Base-by-base conservation (phyloP, 1,140 invertebrate genomes). In the Heliconius hermathena region DNA sequence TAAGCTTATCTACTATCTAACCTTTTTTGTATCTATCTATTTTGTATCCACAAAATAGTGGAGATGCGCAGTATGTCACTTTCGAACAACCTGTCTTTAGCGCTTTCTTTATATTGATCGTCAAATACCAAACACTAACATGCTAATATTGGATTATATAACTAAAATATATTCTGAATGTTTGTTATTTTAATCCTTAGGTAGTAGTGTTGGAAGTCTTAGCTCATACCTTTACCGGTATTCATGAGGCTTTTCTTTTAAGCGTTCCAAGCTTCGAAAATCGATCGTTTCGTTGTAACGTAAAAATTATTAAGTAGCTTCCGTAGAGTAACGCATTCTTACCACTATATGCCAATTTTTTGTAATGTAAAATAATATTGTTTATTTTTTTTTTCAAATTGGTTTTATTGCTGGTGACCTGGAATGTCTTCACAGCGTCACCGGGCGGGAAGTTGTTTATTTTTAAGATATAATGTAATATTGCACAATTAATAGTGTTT, bases 131-230 rank as follows among this genome's bases (percentile, higher is more conserved):
- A 13, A 66, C 57, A 13, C 60, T 29, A 29, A 66, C 22, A 29
- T 16, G 60, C 26, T 66, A 66, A 66, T 54, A 74, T 79, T 60
- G 29, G 22, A 33, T 83, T 81, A 71, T 80, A 78, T 74, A 41
- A 70, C 38, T 74, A 36, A 72, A 83, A 81, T 83, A 75, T 76
- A 81, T 81, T 73, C 79, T 76, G 60, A 74, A 77, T 74, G 70
- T 79, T 83, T 79, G 22, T 79, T 82, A 77, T 38, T 77, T 77
- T 36, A 26, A 49, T 66, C 54, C 73, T 73, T 41, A n/a, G n/a
- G n/a, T n/a, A 78, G 73, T 80, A 76, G 33, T 41, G 76, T 33
- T 26, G 52, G 49, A n/a, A 36, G 52, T 46, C 54, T 72, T 77
- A 72, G 2, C 49, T 54, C 49, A 18, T 54, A 26, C 70, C 49